Base-by-base conservation (phyloP, 2,797 vertebrate species). In the Fistularia commersonii region DNA sequence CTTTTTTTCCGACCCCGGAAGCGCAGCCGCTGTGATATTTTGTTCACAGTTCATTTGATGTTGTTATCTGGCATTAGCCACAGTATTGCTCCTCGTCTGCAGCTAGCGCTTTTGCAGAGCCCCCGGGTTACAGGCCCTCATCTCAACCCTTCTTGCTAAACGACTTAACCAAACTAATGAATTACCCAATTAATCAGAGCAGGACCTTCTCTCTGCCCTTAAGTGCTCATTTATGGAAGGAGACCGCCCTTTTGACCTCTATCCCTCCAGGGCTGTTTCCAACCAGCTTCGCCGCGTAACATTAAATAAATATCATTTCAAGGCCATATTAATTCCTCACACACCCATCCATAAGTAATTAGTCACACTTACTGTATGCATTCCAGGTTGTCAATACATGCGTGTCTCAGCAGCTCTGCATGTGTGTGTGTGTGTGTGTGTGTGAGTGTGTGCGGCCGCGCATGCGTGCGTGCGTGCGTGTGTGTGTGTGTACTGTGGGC, bases 171-270 rank as follows among this genome's bases (percentile, higher is more conserved):
- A 88, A 88, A 82, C 84, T 90, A 90, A 91, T 90, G 85, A 91
- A 89, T 90, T 88, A 90, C 74, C 84, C 87, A 90, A 90, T 92
- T 90, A 91, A 91, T 92, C 87, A 90, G 85, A 80, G 77, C 80
- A 84, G 77, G 78, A 80, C 81, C 84, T 84, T 86, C 80, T 87
- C 76, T 61, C 67, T 86, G 82, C 78, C 86, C 82, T 85, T 83
- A 89, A 91, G 88, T 88, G 87, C 86, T 88, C 87, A 77, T 90
- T 90, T 90, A 90, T 87, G 81, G 79, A 82, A 80, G 81, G 64
- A 82, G 77, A 66, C 66, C 76, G 69, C 75, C 81, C 81, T 76
- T 80, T 77, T 90, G 89, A 90, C 88, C 88, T 87, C 81, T 81
- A 73, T 87, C 62, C 76, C 43, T 84, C 89, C 77, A 70, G 87